Conservation (phyloP, 2,113 vertebrate genomes). For the Coptodon rendalli region DNA sequence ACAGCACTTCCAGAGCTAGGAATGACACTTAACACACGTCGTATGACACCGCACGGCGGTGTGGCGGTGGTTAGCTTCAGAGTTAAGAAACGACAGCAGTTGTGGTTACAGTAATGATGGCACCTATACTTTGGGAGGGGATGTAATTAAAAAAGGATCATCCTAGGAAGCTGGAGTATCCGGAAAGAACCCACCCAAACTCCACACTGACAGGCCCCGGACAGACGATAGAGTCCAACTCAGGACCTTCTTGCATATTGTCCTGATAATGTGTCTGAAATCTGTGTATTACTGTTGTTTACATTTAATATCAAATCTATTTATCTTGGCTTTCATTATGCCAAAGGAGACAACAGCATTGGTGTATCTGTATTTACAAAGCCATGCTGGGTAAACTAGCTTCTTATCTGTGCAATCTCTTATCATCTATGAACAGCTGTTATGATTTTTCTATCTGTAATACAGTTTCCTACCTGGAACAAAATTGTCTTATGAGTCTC, state of each 20-base stretch:
- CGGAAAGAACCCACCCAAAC: background rate
- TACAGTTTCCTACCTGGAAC: background rate
- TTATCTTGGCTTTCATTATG: background rate
- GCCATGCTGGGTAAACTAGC: background rate
- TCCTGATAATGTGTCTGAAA: background rate
- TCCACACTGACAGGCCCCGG: background rate
- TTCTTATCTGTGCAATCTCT: background rate
- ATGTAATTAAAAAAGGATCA: background rate
- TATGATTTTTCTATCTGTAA: background rate
- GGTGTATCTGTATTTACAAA: background rate
- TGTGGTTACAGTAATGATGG: background rate
- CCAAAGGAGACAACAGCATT: background rate
- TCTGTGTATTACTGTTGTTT: background rate
- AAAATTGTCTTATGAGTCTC: background rate
- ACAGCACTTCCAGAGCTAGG: background rate
- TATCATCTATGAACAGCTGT: background rate
- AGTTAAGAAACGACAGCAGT: background rate
- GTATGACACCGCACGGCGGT: rapidly evolving
- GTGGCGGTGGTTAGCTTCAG: background rate
- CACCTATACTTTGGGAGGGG: background rate
- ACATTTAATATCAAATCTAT: background rate
- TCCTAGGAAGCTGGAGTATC: background rate
- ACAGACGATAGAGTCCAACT: rapidly evolving
- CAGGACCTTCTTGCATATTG: background rate
- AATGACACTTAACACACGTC: background rate